Evolutionary conservation across 2,888 invertebrate species (phyloP), one percentile per base, ranked within the genome.

Genomic region (Argynnis bischoffii): DNA sequence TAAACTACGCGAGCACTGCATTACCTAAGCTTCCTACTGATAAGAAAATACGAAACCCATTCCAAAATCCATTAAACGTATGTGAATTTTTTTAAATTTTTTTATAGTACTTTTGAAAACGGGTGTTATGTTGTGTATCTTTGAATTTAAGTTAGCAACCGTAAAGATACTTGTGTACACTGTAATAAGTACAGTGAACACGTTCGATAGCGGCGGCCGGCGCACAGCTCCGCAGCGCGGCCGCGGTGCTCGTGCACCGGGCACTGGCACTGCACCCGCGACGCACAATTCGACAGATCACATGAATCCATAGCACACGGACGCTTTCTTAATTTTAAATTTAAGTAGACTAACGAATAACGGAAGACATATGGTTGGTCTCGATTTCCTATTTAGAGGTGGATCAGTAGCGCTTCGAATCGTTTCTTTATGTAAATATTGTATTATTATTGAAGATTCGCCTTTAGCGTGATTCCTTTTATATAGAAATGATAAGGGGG

Each of bases 371-470:
- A 84, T 41, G 53, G 3, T 83, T 84, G 86, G 84, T 89, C 88
- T 90, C 87, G 82, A 89, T 92, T 92, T 90, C 86, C 86, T 88
- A 88, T 84, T 86, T 91, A 91, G 91, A 86, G 84, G 85, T 88
- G 89, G 79, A 88, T 87, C 85, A 87, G 90, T 92, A 92, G 92
- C 84, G 91, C 90, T 90, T 92, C 85, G 84, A 87, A 89, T 84
- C 82, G 67, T 86, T 90, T 89, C 81, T 86, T 84, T 89, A 81
- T 91, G 91, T 92, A 92, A 90, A 92, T 92, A 91, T 89, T 87
- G 86, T 88, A 89, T 83, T 69, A 73, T 86, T 81, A 71, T 83
- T 81, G 83, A 87, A 82, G 85, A 82, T 87, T 86, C 86, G 90
- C 89, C 84, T 85, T 80, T 83, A 88, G 85, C 81, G 86, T 83